A percentile compares a stretch with the other conserved stretches of the same genome.
phyloP scores from a whole-genome alignment of 2,113 vertebrate genomes.

The Peromyscus polionotus region DNA sequence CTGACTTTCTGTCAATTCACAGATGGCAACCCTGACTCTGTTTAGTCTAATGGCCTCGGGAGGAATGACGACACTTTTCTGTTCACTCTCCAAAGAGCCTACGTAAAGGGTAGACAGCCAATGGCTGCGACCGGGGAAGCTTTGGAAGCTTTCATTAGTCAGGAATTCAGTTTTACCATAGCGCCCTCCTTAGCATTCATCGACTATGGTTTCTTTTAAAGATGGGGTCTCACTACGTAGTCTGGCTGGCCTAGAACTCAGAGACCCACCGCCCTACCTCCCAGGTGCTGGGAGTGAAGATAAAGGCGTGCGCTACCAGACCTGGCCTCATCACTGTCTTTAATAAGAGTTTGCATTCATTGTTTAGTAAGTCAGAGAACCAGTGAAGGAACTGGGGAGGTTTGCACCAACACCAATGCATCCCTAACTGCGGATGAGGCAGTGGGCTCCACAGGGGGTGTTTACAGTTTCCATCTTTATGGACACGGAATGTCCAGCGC shows the following conservation, averaged over 20 bases:
- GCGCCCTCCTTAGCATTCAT: background rate
- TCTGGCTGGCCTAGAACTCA: background rate
- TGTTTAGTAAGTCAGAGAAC: background rate
- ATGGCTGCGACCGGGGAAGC: background rate
- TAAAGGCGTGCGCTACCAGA: background rate
- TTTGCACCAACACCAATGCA: background rate
- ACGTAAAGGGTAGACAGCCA: background rate
- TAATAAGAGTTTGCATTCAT: background rate
- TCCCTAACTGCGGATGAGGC: background rate
- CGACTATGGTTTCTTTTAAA: background rate
- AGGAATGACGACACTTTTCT: background rate
- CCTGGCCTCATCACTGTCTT: background rate
- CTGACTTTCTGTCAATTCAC: background rate
- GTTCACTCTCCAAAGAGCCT: constrained; percentile 30
- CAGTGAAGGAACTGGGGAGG: background rate
- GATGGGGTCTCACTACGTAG: background rate
- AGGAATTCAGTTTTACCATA: background rate
- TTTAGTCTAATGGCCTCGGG: background rate
- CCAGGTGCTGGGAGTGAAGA: too few relatives aligned
- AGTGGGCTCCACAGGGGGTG: background rate
- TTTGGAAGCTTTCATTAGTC: background rate
- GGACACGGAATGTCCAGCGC: background rate
- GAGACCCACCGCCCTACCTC: background rate
- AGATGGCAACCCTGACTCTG: background rate
- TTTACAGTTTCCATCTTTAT: background rate